A percentile compares a stretch with the other conserved stretches of the same genome.
Evolutionary conservation across 2,113 vertebrate genomes (phyloP).

Genomic region (Trogon melanurus): DNA sequence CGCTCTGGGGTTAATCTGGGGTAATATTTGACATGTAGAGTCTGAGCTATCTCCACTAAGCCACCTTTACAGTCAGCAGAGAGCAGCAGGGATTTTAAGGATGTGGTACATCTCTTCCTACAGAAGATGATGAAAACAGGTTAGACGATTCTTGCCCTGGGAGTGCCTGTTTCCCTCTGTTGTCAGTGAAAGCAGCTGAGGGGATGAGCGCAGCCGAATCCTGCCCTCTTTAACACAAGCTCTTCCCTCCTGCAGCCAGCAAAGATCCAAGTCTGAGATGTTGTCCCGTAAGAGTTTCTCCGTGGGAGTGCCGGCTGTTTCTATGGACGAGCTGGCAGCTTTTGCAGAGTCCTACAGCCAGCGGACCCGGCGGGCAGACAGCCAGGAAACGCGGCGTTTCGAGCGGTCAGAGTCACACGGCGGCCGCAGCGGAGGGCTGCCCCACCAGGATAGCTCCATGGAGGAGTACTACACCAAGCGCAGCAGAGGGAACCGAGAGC

Average conservation of each 20-base stretch:
- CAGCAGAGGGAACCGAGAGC: slow-evolving; percentile 73
- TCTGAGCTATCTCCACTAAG: background rate
- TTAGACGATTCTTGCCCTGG: background rate
- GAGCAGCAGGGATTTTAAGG: background rate
- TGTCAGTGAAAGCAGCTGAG: background rate
- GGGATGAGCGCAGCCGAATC: background rate
- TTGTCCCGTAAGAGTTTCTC: slow-evolving; percentile 88
- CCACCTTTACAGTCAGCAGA: background rate
- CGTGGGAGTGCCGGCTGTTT: slow-evolving; percentile 85
- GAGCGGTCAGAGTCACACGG: slow-evolving; percentile 73
- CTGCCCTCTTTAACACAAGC: background rate
- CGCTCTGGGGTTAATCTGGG: background rate
- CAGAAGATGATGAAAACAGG: background rate
- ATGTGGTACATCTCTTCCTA: background rate
- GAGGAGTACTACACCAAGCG: slow-evolving; percentile 75
- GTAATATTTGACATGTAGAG: background rate
- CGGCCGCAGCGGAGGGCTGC: background rate
- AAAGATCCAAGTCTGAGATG: slow-evolving; percentile 89
- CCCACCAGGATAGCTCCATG: slow-evolving; percentile 70
- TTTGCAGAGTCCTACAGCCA: slow-evolving; percentile 86
- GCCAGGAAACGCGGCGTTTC: slow-evolving; percentile 77
- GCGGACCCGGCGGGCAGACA: slow-evolving; percentile 75
- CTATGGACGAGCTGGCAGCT: slow-evolving; percentile 94
- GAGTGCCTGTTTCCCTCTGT: background rate
- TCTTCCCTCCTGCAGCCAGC: slow-evolving; percentile 76